These are phyloP conservation scores for Salarias fasciatus DNA, from an alignment of 2,797 vertebrate genomes.

Conservation along the genomic window DNA sequence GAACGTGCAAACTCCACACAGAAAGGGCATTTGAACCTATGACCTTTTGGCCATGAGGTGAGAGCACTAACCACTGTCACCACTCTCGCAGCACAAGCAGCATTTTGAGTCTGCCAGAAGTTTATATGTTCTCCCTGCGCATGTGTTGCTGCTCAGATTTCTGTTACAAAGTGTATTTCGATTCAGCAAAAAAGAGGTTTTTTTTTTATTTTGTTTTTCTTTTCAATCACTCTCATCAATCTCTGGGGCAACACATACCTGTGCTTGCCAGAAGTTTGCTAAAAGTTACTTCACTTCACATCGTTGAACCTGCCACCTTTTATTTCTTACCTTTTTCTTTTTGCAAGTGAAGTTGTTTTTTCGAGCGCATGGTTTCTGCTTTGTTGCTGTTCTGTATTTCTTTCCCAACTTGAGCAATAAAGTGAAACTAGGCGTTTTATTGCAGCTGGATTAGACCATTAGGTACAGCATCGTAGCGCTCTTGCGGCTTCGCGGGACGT, in stretches of 20 bases:
- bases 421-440: constrained; percentile 37
- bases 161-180: too few species aligned
- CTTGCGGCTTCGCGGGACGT: constrained; percentile 19
- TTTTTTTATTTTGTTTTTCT: constrained; percentile 15
- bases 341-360: constrained; percentile 31
- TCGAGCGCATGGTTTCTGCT: constrained; percentile 22
- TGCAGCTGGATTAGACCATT: constrained; percentile 30
- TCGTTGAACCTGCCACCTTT: constrained; percentile 27
- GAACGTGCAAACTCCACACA: too few species aligned
- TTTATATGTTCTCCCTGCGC: too few species aligned
- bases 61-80: too few species aligned
- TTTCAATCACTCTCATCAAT: constrained; percentile 21
- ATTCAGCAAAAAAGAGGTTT: too few species aligned
- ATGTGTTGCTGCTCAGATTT: too few species aligned
- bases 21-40: too few species aligned
- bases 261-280: constrained; percentile 18
- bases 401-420: constrained; percentile 20
- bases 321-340: constrained; percentile 29
- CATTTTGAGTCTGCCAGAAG: too few species aligned
- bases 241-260: background rate
- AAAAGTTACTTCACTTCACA: constrained; percentile 53
- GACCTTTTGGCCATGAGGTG: too few species aligned
- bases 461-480: constrained; percentile 9
- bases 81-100: too few species aligned
- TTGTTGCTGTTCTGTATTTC: background rate